Conservation (phyloP, 1,140 invertebrate species). For the Danaus plexippus region DNA sequence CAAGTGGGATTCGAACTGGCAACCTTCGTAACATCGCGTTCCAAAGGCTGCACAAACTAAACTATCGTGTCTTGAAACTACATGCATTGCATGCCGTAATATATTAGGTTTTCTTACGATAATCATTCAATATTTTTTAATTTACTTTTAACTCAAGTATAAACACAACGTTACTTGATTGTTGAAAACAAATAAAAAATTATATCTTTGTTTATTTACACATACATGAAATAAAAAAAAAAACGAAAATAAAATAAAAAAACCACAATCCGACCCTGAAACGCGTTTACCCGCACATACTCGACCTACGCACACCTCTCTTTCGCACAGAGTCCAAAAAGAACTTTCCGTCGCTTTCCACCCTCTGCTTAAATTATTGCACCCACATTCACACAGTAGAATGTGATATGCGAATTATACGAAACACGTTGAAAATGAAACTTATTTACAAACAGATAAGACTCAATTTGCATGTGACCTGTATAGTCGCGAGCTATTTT, state of each 20-base stretch:
- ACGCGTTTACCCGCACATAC: constrained; percentile 63
- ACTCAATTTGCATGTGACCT: constrained; percentile 19
- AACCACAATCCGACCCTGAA: constrained; percentile 42
- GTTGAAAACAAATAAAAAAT: too few species aligned
- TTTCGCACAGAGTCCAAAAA: constrained; percentile 71
- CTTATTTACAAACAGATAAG: constrained; percentile 31
- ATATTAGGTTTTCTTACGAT: too few species aligned
- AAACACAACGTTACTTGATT: too few species aligned
- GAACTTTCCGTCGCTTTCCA: constrained; percentile 66
- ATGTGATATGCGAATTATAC: constrained; percentile 36
- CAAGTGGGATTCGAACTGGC: too few species aligned
- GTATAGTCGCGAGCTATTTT: constrained; percentile 40
- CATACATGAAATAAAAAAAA: neutral
- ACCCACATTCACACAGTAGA: constrained; percentile 48
- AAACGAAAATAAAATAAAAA: constrained; percentile 19
- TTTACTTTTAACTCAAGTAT: too few species aligned
- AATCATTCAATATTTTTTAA: too few species aligned
- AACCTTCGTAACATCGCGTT: too few species aligned
- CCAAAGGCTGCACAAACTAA: too few species aligned
- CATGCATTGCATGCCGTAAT: too few species aligned
- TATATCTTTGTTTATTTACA: constrained; percentile 1
- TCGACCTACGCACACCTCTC: constrained; percentile 67
- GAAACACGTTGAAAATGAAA: constrained; percentile 30
- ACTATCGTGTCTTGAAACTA: too few species aligned
- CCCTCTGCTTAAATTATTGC: constrained; percentile 71